Percentiles rank a stretch among this genome's conserved stretches.
Evolutionary conservation across 2,888 invertebrate genomes (phyloP).

Genomic region (Arge pagana): DNA sequence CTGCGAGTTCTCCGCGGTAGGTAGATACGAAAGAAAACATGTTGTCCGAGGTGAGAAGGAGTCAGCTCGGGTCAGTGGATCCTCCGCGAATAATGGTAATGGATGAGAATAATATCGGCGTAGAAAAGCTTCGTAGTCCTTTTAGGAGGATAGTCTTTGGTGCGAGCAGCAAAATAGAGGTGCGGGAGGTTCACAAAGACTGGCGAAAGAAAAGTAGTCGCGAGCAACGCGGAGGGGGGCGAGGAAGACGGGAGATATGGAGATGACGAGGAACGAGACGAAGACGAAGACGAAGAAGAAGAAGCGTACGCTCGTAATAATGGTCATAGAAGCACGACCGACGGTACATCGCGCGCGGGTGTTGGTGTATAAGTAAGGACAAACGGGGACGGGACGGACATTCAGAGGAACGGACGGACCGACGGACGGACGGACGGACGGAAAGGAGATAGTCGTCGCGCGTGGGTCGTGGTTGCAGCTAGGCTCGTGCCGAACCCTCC

Average conservation of each 20-base stretch:
- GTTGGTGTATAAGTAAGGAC: slow-evolving; percentile 16
- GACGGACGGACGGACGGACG: slow-evolving; percentile 26
- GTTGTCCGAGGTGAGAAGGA: no score
- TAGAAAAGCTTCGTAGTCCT: no score
- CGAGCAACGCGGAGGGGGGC: no score
- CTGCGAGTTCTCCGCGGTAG: no score
- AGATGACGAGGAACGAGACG: not conserved
- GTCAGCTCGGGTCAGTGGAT: no score
- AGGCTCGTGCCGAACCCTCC: slow-evolving; percentile 52
- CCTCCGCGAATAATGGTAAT: no score
- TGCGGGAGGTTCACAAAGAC: no score
- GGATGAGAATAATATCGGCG: no score
- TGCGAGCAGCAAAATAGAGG: no score
- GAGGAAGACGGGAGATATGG: not conserved
- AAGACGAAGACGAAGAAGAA: slow-evolving; percentile 3
- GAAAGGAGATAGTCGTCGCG: slow-evolving; percentile 38
- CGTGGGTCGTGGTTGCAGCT: slow-evolving; percentile 54
- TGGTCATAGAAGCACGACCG: slow-evolving; percentile 13
- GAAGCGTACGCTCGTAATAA: not conserved
- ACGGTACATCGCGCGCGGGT: slow-evolving; percentile 9
- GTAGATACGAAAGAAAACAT: no score
- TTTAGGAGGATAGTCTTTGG: no score
- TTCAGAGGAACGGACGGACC: not conserved
- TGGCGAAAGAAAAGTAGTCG: no score
- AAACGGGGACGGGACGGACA: slow-evolving; percentile 21